These are phyloP conservation scores for Lagodon rhomboides DNA, from an alignment of 2,797 vertebrate genomes.

Conservation along the genomic window DNA sequence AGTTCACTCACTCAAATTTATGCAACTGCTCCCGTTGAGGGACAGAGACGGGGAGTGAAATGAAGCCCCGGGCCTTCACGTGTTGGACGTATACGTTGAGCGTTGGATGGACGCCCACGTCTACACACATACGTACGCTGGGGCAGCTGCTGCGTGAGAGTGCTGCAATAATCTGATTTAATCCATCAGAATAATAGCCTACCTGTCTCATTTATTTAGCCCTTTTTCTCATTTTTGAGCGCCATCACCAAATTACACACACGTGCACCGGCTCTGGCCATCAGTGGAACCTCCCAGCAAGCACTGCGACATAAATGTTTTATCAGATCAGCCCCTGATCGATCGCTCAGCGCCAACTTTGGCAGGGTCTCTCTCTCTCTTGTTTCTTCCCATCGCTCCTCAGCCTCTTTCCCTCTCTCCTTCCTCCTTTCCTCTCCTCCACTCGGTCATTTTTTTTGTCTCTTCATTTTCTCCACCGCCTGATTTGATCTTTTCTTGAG, in stretches of 20 bases:
- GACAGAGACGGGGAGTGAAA: background rate
- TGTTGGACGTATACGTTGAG: background rate
- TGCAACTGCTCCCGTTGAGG: constrained; percentile 17
- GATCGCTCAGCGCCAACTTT: constrained; percentile 51
- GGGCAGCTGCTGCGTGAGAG: background rate
- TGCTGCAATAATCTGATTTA: constrained; percentile 47
- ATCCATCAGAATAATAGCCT: constrained; percentile 43
- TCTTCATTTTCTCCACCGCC: background rate
- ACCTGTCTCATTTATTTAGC: constrained; percentile 26
- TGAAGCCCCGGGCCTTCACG: background rate
- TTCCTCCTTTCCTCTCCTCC: background rate
- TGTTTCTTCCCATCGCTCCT: background rate
- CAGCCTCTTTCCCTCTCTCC: background rate
- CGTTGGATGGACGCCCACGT: background rate
- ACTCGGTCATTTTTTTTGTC: background rate
- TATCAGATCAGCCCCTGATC: constrained; percentile 37
- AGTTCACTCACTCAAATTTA: constrained; percentile 34
- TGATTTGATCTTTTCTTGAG: background rate
- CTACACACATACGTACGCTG: too few relatives aligned
- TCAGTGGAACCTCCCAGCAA: constrained; percentile 40
- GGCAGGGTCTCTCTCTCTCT: constrained; percentile 28
- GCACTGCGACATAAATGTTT: constrained; percentile 67
- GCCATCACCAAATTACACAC: constrained; percentile 49
- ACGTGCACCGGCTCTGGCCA: constrained; percentile 22
- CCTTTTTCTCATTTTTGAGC: constrained; percentile 3